A percentile compares a stretch with the other conserved stretches of the same genome.
Evolutionary conservation across 1,140 invertebrate species (phyloP).

Genomic region (Cataglyphis hispanica): DNA sequence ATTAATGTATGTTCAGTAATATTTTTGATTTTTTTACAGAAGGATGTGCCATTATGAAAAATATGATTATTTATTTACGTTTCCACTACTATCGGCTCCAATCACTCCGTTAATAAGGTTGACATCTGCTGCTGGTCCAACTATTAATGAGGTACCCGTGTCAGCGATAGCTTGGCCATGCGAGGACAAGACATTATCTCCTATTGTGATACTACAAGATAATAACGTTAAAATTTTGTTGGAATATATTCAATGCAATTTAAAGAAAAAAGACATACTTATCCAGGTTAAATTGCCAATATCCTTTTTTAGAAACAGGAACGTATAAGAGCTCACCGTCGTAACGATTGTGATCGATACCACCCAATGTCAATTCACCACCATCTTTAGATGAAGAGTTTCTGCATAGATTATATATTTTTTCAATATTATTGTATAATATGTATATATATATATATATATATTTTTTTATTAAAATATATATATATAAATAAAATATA

Average conservation of each 20-base stretch:
- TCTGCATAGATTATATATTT: constrained; percentile 86
- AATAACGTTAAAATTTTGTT: neutral
- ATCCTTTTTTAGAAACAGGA: constrained; percentile 94
- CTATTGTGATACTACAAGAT: constrained; percentile 84
- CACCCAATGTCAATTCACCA: constrained; percentile 97
- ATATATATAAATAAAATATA: too few species aligned
- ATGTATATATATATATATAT: neutral
- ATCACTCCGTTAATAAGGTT: constrained; percentile 93
- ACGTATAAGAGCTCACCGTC: constrained; percentile 96
- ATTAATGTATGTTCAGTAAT: neutral
- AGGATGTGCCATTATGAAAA: neutral
- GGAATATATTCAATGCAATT: neutral
- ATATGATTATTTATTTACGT: constrained; percentile 68
- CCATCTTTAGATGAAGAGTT: constrained; percentile 92
- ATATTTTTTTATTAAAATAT: too few species aligned
- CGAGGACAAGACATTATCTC: constrained; percentile 89
- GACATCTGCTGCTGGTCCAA: constrained; percentile 95
- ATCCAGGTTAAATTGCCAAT: constrained; percentile 99
- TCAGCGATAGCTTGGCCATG: constrained; percentile 97
- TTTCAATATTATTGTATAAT: neutral
- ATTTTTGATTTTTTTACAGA: neutral
- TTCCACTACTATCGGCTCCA: constrained; percentile 93
- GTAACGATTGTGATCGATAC: constrained; percentile 96
- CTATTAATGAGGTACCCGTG: constrained; percentile 98
- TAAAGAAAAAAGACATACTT: constrained; percentile 81